Evolutionary conservation across 2,888 invertebrate genomes (phyloP).

Genomic region (Cecidostiba fungosa): DNA sequence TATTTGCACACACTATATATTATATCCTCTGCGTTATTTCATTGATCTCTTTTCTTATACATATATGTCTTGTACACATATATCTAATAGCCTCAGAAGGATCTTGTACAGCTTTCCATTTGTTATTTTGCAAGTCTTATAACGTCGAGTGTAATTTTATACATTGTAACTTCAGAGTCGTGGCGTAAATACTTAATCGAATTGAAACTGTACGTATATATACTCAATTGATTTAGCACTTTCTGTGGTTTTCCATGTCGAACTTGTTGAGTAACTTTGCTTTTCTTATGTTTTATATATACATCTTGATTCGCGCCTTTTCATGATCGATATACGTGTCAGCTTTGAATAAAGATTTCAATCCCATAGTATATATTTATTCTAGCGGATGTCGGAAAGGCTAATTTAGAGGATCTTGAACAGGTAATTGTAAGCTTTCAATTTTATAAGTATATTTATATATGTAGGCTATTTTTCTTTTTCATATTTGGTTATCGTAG

Average conservation of each 20-base stretch:
- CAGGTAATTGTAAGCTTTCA: conserved; percentile 51
- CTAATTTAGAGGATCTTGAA: conserved; percentile 37
- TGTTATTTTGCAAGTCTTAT: background rate
- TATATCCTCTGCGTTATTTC: conserved; percentile 32
- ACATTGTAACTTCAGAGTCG: conserved; percentile 28
- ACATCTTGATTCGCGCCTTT: background rate
- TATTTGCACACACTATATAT: conserved; percentile 6
- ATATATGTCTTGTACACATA: background rate
- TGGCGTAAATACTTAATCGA: background rate
- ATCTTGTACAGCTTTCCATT: background rate
- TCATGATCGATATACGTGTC: background rate
- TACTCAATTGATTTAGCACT: conserved; percentile 8
- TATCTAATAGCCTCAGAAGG: background rate
- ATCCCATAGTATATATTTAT: background rate
- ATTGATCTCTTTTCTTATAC: conserved; percentile 1
- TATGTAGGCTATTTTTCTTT: conserved; percentile 34
- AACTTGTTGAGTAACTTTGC: background rate
- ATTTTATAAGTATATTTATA: conserved; percentile 44
- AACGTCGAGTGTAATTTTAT: background rate
- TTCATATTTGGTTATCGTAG: conserved; percentile 26
- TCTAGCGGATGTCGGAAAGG: conserved; percentile 43
- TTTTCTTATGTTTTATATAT: background rate
- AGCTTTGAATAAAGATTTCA: background rate
- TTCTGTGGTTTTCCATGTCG: background rate
- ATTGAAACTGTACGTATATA: background rate